Percentiles rank a stretch among this genome's conserved stretches.
Conservation (phyloP, 1,140 invertebrate species). For the Hyposmocoma kahamanoa region DNA sequence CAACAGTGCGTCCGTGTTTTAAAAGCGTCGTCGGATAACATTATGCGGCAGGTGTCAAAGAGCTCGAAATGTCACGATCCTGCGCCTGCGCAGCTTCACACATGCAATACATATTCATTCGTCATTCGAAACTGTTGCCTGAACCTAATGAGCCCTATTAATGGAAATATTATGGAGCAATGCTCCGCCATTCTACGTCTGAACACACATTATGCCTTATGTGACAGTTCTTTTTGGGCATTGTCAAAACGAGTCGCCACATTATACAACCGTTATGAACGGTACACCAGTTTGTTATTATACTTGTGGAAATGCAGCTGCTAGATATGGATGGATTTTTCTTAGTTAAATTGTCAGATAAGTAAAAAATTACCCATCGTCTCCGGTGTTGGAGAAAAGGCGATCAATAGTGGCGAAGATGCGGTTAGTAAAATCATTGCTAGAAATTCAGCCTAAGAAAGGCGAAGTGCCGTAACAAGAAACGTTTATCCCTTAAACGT, state of each 20-base stretch:
- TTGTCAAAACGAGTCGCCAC: not conserved
- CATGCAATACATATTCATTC: constrained; percentile 12
- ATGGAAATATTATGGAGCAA: constrained; percentile 16
- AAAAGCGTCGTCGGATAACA: not conserved
- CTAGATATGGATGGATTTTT: too few species aligned
- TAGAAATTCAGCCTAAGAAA: not conserved
- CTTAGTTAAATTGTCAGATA: too few species aligned
- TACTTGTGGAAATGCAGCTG: too few species aligned
- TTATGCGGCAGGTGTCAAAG: constrained; percentile 8
- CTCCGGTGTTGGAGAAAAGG: too few species aligned
- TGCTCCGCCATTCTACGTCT: not conserved
- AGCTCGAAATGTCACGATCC: constrained; percentile 8
- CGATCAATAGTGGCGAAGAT: too few species aligned
- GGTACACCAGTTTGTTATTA: too few species aligned
- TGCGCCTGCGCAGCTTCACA: constrained; percentile 5
- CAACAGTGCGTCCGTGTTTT: not conserved
- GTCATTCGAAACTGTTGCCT: not conserved
- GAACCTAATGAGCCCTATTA: constrained; percentile 5
- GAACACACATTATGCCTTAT: constrained; percentile 5
- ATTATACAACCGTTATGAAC: constrained; percentile 8
- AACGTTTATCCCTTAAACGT: constrained; percentile 36
- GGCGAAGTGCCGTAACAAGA: not conserved
- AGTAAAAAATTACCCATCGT: too few species aligned
- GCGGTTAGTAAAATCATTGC: not conserved
- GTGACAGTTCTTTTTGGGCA: constrained; percentile 4